Base-by-base conservation (phyloP, 1,140 invertebrate species). In the Drosophila punjabiensis region DNA sequence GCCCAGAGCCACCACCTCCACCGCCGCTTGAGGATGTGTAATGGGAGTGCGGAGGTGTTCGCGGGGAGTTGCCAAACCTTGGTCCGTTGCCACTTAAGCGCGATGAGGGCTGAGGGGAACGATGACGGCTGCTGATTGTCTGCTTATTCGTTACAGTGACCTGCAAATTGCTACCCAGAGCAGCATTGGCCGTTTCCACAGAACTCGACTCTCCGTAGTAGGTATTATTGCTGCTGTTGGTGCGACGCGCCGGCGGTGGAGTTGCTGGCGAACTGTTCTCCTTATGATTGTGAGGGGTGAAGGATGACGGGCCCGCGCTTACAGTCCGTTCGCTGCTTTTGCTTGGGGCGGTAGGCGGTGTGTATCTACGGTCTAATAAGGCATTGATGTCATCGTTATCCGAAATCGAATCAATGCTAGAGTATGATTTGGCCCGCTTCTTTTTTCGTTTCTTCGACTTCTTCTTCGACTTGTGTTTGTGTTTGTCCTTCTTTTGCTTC, bases 361-460 rank as follows among this genome's bases (percentile, higher is more conserved):
- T 93, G 64, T 92, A 93, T 33, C 84, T 86, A 7, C 93, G 92
- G 65, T 93, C 93, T n/a, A 94, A 73, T 67, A 94, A 93, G 8
- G 77, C 58, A 28, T 79, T 91, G 7, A 92, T 71, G 76, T 95
- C 94, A 77, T 95, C 94, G 73, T 94, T 94, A n/a, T 94, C 94
- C 3, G 94, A 95, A 45, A 95, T 90, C 41, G 94, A 95, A 77
- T 95, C 95, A 55, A 95, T 93, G 82, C 96, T 97, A 0, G 95
- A 93, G 50, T 88, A 94, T 64, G 96, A 96, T 45, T 95, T 94
- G 18, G 95, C 96, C 45, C 94, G 93, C 45, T 96, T 95, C 78
- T 95, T 96, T 4, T 94, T 94, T 82, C 95, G 95, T 70, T 95
- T 95, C 82, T 96, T 96, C 13, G 95, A 95, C 93, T 96, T 96